Evolutionary conservation across 2,797 vertebrate species (phyloP), one percentile per base, ranked within the genome.

Genomic region (Myotis daubentonii): DNA sequence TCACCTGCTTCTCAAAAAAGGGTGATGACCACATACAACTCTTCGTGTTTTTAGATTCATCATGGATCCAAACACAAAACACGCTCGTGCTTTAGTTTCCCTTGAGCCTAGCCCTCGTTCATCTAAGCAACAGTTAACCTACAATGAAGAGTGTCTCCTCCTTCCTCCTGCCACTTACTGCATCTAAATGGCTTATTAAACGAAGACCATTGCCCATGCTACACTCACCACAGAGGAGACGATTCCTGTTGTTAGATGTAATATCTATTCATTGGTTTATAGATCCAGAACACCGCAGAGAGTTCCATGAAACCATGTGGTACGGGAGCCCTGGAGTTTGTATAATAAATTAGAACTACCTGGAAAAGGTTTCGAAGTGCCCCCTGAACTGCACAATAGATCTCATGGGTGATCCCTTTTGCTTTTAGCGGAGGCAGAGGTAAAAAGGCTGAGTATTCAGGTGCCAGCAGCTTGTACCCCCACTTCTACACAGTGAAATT

Each of bases 261-360:
- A 33, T 85, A 84, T 87, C 89, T 91, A 3, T 75, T 93, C 91
- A 94, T 79, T 85, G 92, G 89, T 60, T 95, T 95, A 91, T 94
- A 75, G 94, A 91, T 94, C 89, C 81, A 74, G 47, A 51, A 20
- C 23, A 57, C 87, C 2, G 0, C 53, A n/a, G 89, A 82, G 84
- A 76, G 68, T 72, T 90, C 91, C 79, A 87, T 8, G 62, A 85
- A 78, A 8, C 47, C 91, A 79, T 1, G 68, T 85, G 85, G 82
- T 6, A 0, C 0, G 0, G 30, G 87, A 96, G 78, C 57, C 20
- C 55, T 72, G 79, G 81, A 6, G 44, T 75, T 36, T 76, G 68
- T 78, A 9, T 55, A 23, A 53, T 91, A 62, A 93, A 80, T 91
- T 83, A 81, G 86, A 93, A 80, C 66, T 80, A 84, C 87, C 79